Percentiles rank a stretch among this genome's conserved stretches.
These are phyloP conservation scores for Drosophila lacertosa DNA, from an alignment of 1,140 invertebrate species.

Conservation along the genomic window DNA sequence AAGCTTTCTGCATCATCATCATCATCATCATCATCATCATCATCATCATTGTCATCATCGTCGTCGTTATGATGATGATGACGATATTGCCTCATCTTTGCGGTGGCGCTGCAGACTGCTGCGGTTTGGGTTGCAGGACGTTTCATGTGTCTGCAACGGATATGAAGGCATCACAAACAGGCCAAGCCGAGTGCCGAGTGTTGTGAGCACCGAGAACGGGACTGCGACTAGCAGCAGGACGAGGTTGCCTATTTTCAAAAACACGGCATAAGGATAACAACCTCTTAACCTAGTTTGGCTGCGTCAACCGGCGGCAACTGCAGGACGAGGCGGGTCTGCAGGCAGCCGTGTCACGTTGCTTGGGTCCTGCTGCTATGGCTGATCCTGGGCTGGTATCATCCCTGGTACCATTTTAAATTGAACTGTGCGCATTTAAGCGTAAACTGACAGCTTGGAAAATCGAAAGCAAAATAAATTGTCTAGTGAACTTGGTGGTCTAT, in stretches of 20 bases:
- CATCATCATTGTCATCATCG: slow-evolving; percentile 18
- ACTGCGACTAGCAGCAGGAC: slow-evolving; percentile 26
- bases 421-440: slow-evolving; percentile 82
- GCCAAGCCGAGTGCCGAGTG: slow-evolving; percentile 35
- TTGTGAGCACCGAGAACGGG: slow-evolving; percentile 10
- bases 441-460: slow-evolving; percentile 82
- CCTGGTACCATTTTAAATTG: slow-evolving; percentile 73
- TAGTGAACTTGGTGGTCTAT: slow-evolving; percentile 79
- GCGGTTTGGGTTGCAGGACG: slow-evolving; percentile 72
- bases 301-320: slow-evolving; percentile 48
- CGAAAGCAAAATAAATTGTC: slow-evolving; percentile 83
- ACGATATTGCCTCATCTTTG: slow-evolving; percentile 37
- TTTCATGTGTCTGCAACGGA: slow-evolving; percentile 80
- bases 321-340: slow-evolving; percentile 42
- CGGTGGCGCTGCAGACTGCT: slow-evolving; percentile 47
- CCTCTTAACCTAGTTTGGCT: slow-evolving; percentile 79
- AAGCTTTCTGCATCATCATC: slow-evolving; percentile 14
- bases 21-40: slow-evolving; percentile 12
- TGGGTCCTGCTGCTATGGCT: slow-evolving; percentile 25
- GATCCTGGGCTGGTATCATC: slow-evolving; percentile 52
- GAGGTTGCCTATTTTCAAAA: slow-evolving; percentile 79
- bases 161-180: slow-evolving; percentile 82
- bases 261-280: slow-evolving; percentile 81
- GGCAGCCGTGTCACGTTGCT: slow-evolving; percentile 29
- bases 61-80: neutral